Conservation (phyloP, 2,113 vertebrate species). For the Psammodynastes pulverulentus region DNA sequence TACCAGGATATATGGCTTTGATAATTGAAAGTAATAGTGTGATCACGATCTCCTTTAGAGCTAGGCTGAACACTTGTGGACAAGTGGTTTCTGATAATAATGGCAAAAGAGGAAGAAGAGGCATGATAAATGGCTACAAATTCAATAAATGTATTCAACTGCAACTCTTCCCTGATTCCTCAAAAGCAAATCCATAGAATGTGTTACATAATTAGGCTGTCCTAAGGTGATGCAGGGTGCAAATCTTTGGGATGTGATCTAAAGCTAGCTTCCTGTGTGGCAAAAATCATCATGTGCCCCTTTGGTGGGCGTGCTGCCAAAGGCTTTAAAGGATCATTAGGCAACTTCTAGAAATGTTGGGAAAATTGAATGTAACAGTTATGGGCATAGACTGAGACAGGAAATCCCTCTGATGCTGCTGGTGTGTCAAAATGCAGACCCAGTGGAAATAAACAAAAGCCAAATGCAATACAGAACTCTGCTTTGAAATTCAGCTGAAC, state of each 20-base stretch:
- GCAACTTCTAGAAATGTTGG: conserved; percentile 29
- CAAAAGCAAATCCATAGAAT: not conserved
- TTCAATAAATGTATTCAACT: not conserved
- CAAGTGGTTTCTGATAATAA: not conserved
- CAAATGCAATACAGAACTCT: not conserved
- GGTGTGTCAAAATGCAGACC: not conserved
- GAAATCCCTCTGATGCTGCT: not conserved
- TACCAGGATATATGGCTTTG: not conserved
- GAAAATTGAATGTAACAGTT: conserved; percentile 28
- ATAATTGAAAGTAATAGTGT: not conserved
- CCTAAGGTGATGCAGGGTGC: conserved; percentile 4
- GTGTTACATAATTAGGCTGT: not conserved
- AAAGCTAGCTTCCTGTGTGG: not conserved
- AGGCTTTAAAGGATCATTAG: conserved; percentile 40
- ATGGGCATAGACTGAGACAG: not conserved
- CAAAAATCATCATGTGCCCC: not conserved
- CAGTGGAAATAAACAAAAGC: not conserved
- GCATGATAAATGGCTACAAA: conserved; percentile 7
- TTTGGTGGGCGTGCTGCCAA: conserved; percentile 3
- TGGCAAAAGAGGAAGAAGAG: not conserved
- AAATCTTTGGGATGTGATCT: not conserved
- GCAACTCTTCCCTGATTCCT: not conserved
- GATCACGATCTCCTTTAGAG: not conserved
- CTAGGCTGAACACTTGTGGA: not conserved
- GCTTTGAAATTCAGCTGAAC: conserved; percentile 2